Conservation (phyloP, 2,888 invertebrate genomes). For the Drosophila affinis region DNA sequence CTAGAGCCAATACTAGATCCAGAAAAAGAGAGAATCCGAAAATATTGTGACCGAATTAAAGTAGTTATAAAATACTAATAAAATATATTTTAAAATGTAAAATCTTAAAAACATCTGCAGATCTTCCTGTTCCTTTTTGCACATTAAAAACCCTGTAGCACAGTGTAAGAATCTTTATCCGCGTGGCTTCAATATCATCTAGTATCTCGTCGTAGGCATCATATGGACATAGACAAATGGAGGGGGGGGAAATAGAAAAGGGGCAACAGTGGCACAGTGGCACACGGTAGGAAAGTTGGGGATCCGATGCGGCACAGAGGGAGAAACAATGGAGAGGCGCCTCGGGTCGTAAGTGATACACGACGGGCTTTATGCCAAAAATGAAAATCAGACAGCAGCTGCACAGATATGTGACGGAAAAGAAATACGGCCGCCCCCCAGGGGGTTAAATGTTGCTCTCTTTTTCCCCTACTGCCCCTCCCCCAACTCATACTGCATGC, state of each 20-base stretch:
- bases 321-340: slow-evolving; percentile 14
- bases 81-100: too few species aligned
- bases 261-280: slow-evolving; percentile 6
- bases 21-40: too few species aligned
- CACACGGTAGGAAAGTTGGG: slow-evolving; percentile 1
- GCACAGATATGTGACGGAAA: slow-evolving; percentile 26
- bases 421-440: slow-evolving; percentile 16
- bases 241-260: slow-evolving; percentile 13
- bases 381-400: slow-evolving; percentile 56
- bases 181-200: slow-evolving; percentile 58
- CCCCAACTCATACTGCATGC: slow-evolving; percentile 9
- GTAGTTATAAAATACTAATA: too few species aligned
- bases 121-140: too few species aligned
- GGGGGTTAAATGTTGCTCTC: slow-evolving; percentile 10
- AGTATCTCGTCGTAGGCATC: slow-evolving; percentile 44
- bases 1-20: too few species aligned
- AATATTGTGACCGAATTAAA: too few species aligned
- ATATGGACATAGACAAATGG: slow-evolving; percentile 52
- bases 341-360: slow-evolving; percentile 64
- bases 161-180: too few species aligned
- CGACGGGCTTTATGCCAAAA: slow-evolving; percentile 74
- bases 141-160: too few species aligned
- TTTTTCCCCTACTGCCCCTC: not conserved
- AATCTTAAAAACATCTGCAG: too few species aligned
- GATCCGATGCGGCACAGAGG: not conserved